phyloP scores from a whole-genome alignment of 1,140 invertebrate species.

The Microplitis mediator region DNA sequence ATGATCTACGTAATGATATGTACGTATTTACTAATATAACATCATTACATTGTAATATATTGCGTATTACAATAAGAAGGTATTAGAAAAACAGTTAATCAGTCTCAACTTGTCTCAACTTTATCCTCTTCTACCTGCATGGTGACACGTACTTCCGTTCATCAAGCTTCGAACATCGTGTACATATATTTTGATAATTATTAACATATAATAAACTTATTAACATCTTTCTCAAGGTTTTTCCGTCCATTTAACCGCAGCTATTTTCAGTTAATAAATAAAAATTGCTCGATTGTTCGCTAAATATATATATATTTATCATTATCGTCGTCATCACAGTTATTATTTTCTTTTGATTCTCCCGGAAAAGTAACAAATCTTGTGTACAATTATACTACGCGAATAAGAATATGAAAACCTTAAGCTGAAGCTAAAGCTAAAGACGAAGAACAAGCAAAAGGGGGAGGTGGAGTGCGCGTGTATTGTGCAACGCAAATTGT shows the following conservation, averaged over 20 bases:
- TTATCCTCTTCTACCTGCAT: neutral
- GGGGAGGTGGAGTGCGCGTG: constrained; percentile 23
- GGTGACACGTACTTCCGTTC: constrained; percentile 18
- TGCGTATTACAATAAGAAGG: no score
- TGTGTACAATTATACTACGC: constrained; percentile 22
- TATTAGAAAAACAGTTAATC: no score
- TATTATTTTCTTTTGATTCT: neutral
- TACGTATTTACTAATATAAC: no score
- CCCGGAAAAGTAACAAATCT: neutral
- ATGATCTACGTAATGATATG: no score
- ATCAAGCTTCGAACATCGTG: neutral
- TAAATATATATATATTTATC: neutral
- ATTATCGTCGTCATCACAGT: neutral
- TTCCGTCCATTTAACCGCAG: neutral
- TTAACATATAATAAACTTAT: neutral
- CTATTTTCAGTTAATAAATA: no score
- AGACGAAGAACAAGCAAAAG: no score
- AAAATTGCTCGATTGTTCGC: neutral
- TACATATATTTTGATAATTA: no score
- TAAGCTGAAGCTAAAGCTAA: no score
- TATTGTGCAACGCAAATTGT: constrained; percentile 45
- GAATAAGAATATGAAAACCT: no score
- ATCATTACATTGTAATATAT: no score
- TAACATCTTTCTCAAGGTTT: neutral
- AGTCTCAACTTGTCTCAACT: no score